Conservation (phyloP, 2,797 vertebrate genomes). For the Nasua narica region DNA sequence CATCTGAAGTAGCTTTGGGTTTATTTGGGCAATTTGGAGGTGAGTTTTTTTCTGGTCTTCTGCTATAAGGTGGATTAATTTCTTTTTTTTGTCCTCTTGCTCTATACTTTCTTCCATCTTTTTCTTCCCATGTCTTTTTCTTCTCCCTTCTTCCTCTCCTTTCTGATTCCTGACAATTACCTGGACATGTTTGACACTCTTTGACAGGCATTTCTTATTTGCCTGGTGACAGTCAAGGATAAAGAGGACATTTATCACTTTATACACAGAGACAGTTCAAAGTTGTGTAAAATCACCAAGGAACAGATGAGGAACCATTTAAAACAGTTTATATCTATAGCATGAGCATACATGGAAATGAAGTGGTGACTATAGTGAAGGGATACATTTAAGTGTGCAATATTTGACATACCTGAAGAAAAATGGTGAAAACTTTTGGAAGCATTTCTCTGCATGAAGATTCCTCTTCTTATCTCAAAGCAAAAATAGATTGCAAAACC, state of each 20-base stretch:
- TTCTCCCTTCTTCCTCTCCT: not conserved
- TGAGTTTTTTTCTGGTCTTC: not conserved
- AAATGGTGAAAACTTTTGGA: constrained; percentile 1
- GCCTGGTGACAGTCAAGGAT: not conserved
- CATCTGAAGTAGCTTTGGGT: not conserved
- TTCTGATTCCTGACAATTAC: not conserved
- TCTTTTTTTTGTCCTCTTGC: not conserved
- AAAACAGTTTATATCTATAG: not conserved
- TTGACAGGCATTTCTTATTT: not conserved
- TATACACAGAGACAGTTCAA: not conserved
- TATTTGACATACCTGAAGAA: not conserved
- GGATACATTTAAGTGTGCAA: not conserved
- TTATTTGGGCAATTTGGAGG: not conserved
- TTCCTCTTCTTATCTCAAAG: constrained; percentile 34
- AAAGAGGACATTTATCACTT: not conserved
- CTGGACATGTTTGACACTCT: not conserved
- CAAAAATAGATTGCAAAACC: constrained; percentile 34
- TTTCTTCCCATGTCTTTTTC: not conserved
- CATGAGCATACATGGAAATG: not conserved
- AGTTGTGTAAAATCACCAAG: not conserved
- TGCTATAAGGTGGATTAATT: not conserved
- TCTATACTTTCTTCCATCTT: not conserved
- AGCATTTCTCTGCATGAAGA: constrained; percentile 17
- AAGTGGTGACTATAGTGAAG: not conserved
- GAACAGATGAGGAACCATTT: not conserved